These are phyloP conservation scores for Schizothorax lantsangensis DNA, from an alignment of 2,797 vertebrate genomes.

Conservation along the genomic window DNA sequence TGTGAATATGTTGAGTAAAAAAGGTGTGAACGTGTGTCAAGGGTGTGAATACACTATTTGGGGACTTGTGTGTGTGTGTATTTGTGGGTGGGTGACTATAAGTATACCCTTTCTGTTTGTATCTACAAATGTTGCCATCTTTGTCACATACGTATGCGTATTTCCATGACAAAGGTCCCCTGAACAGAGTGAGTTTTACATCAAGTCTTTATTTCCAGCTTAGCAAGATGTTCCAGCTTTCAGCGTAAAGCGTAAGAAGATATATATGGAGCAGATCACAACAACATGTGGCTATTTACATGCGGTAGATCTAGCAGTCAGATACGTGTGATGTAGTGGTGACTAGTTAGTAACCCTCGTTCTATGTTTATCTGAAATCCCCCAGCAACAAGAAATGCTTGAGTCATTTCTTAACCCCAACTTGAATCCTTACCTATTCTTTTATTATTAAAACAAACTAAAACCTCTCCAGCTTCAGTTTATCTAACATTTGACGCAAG, in stretches of 20 bases:
- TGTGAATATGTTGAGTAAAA: not conserved
- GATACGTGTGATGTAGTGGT: slow-evolving; percentile 1
- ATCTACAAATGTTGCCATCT: not conserved
- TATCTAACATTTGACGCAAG: not conserved
- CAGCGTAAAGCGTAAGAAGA: not conserved
- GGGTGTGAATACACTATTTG: slow-evolving; percentile 32
- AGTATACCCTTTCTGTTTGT: not conserved
- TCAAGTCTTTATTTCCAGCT: slow-evolving; percentile 23
- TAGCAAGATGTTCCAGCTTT: slow-evolving; percentile 8
- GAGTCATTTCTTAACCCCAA: not conserved
- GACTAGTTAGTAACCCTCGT: not conserved
- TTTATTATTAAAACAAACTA: not conserved
- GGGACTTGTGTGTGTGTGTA: not conserved
- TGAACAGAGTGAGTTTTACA: slow-evolving; percentile 24
- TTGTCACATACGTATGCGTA: not conserved
- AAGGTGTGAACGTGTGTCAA: slow-evolving; percentile 2
- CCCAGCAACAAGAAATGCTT: not conserved
- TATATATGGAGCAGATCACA: slow-evolving; percentile 19
- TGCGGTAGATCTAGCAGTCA: not conserved
- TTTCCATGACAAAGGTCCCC: slow-evolving; percentile 2
- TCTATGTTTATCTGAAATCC: slow-evolving; percentile 28
- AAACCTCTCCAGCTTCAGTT: not conserved
- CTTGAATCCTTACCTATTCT: not conserved
- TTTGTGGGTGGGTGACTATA: not conserved
- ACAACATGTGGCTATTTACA: not conserved